These are phyloP conservation scores for Acanthosepion pharaonis DNA, from an alignment of 2,888 invertebrate species.

Conservation along the genomic window DNA sequence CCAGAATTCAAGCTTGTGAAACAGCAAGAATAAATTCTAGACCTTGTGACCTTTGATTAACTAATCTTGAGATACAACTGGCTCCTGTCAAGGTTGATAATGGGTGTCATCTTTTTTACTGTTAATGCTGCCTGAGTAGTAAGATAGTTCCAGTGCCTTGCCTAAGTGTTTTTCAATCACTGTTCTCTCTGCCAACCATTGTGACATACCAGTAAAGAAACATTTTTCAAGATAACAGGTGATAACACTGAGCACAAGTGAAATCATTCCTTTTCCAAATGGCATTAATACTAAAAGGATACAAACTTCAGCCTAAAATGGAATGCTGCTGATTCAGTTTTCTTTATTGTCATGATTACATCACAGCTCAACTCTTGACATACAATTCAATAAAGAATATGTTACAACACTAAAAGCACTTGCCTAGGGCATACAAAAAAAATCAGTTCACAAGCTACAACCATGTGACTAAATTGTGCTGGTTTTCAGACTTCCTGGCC, in stretches of 20 bases:
- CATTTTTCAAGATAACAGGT: background rate
- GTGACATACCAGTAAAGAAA: background rate
- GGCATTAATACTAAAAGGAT: background rate
- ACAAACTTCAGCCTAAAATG: background rate
- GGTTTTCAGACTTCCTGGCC: background rate
- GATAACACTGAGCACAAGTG: background rate
- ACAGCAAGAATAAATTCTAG: background rate
- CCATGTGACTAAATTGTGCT: conserved; percentile 6
- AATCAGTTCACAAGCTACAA: background rate
- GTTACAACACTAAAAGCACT: background rate
- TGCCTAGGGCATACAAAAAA: background rate
- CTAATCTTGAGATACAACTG: background rate
- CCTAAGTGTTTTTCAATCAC: background rate
- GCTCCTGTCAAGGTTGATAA: background rate
- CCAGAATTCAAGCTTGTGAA: background rate
- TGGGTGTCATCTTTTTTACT: background rate
- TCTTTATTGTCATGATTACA: background rate
- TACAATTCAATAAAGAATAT: background rate
- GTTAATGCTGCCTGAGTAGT: no score
- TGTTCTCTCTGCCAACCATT: background rate
- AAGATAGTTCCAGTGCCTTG: background rate
- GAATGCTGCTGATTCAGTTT: background rate
- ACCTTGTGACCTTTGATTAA: background rate
- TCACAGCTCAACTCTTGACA: background rate
- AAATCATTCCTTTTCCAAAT: background rate